Percentiles rank a stretch among this genome's conserved stretches.
These are phyloP conservation scores for Chalcis sispes DNA, from an alignment of 2,888 invertebrate genomes.

Conservation along the genomic window DNA sequence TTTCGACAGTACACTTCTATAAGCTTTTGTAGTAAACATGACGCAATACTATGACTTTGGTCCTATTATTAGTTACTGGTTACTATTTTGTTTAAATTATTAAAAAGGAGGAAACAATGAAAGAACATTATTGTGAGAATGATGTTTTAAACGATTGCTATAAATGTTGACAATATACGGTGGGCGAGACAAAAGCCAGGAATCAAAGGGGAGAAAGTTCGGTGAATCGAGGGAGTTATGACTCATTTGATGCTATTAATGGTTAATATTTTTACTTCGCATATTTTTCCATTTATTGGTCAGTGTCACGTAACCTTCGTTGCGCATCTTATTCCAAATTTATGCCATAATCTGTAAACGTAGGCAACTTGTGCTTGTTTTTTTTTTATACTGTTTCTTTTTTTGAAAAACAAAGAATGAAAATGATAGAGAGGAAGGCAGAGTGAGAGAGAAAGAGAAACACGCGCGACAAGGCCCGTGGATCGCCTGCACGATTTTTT, in stretches of 20 bases:
- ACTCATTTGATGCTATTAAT: slow-evolving; percentile 15
- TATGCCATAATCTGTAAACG: background rate
- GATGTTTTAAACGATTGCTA: background rate
- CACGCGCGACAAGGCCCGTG: too few species aligned
- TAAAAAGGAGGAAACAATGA: background rate
- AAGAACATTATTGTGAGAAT: background rate
- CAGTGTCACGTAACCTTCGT: slow-evolving; percentile 1
- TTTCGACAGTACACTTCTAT: too few species aligned
- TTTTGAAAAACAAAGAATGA: background rate
- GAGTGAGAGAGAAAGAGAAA: too few species aligned
- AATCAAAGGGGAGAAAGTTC: background rate
- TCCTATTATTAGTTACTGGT: slow-evolving; percentile 16
- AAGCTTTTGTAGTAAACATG: too few species aligned
- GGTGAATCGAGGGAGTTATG: slow-evolving; percentile 13
- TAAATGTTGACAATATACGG: background rate
- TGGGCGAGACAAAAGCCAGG: slow-evolving; percentile 13
- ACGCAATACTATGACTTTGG: too few species aligned
- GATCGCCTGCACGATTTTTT: slow-evolving; percentile 9
- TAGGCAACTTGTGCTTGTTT: background rate
- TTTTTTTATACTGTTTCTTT: slow-evolving; percentile 3
- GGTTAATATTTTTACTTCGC: background rate
- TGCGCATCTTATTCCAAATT: background rate
- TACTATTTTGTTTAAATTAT: slow-evolving; percentile 4
- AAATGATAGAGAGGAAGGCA: too few species aligned
- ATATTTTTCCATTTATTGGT: background rate